A percentile compares a stretch with the other conserved stretches of the same genome.
Evolutionary conservation across 2,797 vertebrate species (phyloP).

Genomic region (Helostoma temminkii): DNA sequence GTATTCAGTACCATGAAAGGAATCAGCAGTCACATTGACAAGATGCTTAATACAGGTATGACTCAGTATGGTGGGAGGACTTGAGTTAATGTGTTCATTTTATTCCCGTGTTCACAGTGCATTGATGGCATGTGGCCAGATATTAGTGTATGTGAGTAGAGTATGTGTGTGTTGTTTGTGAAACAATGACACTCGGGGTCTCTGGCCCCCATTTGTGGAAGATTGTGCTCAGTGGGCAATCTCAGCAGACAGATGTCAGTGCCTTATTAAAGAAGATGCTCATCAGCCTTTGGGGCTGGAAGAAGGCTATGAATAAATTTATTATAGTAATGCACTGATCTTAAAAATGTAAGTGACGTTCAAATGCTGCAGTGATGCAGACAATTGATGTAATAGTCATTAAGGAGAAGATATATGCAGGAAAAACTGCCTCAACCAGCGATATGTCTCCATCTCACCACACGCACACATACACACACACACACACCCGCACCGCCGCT

Average conservation of each 20-base stretch:
- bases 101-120: conserved; percentile 29
- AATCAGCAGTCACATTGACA: conserved; percentile 24
- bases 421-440: conserved; percentile 20
- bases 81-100: conserved; percentile 68
- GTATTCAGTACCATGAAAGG: conserved; percentile 28
- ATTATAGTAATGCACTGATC: conserved; percentile 79
- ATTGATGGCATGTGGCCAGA: conserved; percentile 54
- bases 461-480: conserved; percentile 4
- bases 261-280: conserved; percentile 77
- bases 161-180: conserved; percentile 24
- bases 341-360: conserved; percentile 77
- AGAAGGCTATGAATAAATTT: conserved; percentile 82
- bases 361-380: conserved; percentile 57
- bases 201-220: conserved; percentile 63
- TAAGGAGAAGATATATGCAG: conserved; percentile 37
- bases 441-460: conserved; percentile 22
- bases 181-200: conserved; percentile 32
- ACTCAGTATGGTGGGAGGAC: conserved; percentile 30
- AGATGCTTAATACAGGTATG: conserved; percentile 41
- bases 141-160: conserved; percentile 19
- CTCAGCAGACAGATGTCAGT: conserved; percentile 75
- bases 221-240: conserved; percentile 70
- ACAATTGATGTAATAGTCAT: conserved; percentile 64
- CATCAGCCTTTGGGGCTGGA: conserved; percentile 38
- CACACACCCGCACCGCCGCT: neutral